phyloP scores from a whole-genome alignment of 2,888 invertebrate species.

The Meandrusa payeni region DNA sequence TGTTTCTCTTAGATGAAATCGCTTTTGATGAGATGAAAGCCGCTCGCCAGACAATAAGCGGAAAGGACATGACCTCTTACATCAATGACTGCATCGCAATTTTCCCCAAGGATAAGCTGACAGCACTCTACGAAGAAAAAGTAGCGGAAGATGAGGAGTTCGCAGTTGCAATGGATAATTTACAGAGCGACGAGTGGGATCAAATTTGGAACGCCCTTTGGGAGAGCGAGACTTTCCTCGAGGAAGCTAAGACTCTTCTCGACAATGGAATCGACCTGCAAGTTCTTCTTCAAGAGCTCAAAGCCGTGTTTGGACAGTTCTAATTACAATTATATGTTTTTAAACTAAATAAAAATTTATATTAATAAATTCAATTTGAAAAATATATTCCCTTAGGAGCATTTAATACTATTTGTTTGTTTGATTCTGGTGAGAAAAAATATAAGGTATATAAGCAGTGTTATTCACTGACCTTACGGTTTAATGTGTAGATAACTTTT shows the following conservation, averaged over 20 bases:
- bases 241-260: conserved; percentile 43
- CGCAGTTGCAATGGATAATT: conserved; percentile 50
- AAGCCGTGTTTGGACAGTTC: conserved; percentile 56
- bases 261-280: conserved; percentile 51
- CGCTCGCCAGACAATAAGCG: conserved; percentile 41
- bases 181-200: conserved; percentile 54
- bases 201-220: conserved; percentile 45
- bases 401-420: no score
- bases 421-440: no score
- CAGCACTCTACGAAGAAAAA: conserved; percentile 56
- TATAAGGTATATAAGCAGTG: no score
- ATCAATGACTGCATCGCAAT: conserved; percentile 42
- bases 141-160: conserved; percentile 53
- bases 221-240: conserved; percentile 49
- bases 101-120: conserved; percentile 53
- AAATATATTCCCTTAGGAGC: no score
- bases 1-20: no score
- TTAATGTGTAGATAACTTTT: no score
- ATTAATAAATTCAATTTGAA: no score
- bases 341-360: background rate
- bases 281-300: conserved; percentile 40
- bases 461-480: no score
- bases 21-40: no score
- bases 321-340: conserved; percentile 25
- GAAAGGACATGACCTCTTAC: conserved; percentile 45